phyloP scores from a whole-genome alignment of 2,888 invertebrate species.

The Argyresthia albistria region DNA sequence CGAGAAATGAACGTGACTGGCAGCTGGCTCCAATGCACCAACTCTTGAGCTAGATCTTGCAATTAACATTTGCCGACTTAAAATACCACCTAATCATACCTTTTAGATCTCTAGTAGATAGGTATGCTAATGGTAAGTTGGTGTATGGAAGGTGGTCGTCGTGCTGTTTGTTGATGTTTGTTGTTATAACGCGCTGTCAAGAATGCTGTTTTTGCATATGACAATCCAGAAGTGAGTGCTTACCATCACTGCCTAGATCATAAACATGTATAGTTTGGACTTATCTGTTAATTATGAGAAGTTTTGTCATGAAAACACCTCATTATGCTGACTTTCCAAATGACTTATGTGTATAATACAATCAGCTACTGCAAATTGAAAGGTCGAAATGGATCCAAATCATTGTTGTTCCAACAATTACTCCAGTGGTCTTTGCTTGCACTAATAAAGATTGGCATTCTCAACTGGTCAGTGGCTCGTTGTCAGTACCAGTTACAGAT shows the following conservation, averaged over 20 bases:
- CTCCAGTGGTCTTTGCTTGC: neutral
- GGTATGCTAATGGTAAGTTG: neutral
- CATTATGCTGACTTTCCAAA: no score
- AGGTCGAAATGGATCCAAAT: no score
- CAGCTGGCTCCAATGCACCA: conserved; percentile 17
- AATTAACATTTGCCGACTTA: conserved; percentile 4
- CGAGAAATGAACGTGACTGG: conserved; percentile 62
- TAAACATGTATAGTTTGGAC: no score
- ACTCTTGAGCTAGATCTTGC: conserved; percentile 1
- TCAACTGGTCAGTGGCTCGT: conserved; percentile 10
- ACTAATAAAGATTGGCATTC: neutral
- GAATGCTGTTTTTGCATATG: no score
- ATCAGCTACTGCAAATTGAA: no score
- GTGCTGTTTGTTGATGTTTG: no score
- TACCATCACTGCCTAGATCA: no score
- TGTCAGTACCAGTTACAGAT: conserved; percentile 8
- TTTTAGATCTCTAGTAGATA: neutral
- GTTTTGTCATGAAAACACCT: no score
- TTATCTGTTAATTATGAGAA: no score
- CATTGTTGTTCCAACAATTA: neutral
- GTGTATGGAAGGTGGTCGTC: neutral
- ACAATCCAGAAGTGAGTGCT: no score
- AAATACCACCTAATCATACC: neutral
- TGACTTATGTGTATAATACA: no score
- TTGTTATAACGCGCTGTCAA: no score